These are phyloP conservation scores for Rhombomys opimus DNA, from an alignment of 2,113 vertebrate species.

Conservation along the genomic window DNA sequence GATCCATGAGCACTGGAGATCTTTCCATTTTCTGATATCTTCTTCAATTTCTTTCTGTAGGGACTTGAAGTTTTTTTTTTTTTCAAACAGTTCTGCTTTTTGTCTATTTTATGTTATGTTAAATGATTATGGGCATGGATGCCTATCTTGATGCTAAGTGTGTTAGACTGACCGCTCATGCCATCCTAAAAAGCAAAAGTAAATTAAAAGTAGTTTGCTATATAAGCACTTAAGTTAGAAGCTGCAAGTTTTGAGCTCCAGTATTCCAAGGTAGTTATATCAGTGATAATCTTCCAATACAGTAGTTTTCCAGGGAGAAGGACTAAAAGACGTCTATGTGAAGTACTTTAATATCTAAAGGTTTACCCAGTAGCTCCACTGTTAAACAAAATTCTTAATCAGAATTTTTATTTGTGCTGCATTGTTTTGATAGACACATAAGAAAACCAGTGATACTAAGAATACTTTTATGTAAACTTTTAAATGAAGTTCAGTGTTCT, in stretches of 20 bases:
- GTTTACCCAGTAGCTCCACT: not conserved
- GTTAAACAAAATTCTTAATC: slow-evolving; percentile 69
- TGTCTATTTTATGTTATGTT: not conserved
- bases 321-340: not conserved
- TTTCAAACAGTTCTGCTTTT: no score
- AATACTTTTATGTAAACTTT: not conserved
- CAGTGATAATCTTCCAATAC: not conserved
- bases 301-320: not conserved
- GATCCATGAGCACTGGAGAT: no score
- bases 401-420: slow-evolving; percentile 42
- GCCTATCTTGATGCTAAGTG: not conserved
- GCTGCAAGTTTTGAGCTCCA: not conserved
- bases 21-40: no score
- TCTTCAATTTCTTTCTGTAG: no score
- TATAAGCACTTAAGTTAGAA: not conserved
- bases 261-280: not conserved
- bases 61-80: no score
- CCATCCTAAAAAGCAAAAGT: not conserved
- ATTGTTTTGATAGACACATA: not conserved
- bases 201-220: not conserved
- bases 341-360: not conserved
- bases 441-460: not conserved
- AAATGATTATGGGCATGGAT: not conserved
- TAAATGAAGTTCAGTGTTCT: not conserved
- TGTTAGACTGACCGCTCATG: not conserved